These are phyloP conservation scores for Melanogrammus aeglefinus DNA, from an alignment of 2,797 vertebrate genomes.

Conservation along the genomic window DNA sequence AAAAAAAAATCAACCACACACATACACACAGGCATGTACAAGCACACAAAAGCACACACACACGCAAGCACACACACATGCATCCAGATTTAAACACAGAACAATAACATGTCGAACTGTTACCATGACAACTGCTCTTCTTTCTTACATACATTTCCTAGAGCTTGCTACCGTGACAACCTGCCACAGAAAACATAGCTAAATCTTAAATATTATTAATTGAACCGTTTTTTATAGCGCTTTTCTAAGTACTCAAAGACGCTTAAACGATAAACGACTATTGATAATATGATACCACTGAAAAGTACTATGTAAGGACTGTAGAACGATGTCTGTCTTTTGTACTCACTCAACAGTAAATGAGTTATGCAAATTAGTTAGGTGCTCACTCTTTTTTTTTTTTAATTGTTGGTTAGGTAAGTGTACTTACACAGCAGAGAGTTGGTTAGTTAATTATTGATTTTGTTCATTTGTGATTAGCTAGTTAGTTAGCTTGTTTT, in stretches of 20 bases:
- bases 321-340: no score
- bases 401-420: no score
- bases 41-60: not conserved
- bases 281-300: not conserved
- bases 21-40: not conserved
- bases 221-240: no score
- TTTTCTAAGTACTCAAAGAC: no score
- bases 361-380: no score
- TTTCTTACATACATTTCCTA: not conserved
- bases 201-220: not conserved
- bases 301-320: not conserved
- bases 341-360: no score
- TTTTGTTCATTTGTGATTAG: no score
- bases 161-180: not conserved
- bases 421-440: no score
- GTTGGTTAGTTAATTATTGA: no score
- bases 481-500: not conserved
- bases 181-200: not conserved
- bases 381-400: no score
- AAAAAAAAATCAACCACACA: not conserved
- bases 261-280: not conserved
- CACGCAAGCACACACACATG: not conserved
- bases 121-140: conserved; percentile 1
- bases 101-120: not conserved
- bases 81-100: not conserved